phyloP scores from a whole-genome alignment of 2,797 vertebrate species.

The Poecile montanus region DNA sequence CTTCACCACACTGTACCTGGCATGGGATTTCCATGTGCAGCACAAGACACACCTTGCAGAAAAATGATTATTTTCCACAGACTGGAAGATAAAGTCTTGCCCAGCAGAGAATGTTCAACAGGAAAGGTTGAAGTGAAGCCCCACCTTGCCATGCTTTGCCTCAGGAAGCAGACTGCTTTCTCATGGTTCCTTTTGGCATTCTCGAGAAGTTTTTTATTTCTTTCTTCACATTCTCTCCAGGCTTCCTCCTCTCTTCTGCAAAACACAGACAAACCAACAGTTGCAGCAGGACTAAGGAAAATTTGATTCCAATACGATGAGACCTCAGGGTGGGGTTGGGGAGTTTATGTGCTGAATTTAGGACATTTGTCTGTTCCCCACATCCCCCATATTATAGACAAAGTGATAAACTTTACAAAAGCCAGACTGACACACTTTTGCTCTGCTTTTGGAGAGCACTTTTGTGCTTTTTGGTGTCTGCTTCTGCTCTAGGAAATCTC shows the following conservation, averaged over 20 bases:
- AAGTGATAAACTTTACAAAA: neutral
- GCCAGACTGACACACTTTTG: neutral
- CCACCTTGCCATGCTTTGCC: slow-evolving; percentile 85
- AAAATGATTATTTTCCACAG: neutral
- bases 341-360: neutral
- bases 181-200: slow-evolving; percentile 72
- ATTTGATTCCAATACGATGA: neutral
- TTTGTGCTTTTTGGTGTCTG: neutral
- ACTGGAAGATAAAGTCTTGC: neutral
- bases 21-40: neutral
- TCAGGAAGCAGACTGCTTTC: slow-evolving; percentile 82
- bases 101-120: neutral
- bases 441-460: neutral
- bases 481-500: neutral
- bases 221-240: slow-evolving; percentile 63
- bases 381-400: fast-evolving
- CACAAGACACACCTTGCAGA: neutral
- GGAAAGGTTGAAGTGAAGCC: neutral
- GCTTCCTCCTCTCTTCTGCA: slow-evolving; percentile 72
- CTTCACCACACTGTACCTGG: neutral
- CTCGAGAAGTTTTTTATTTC: slow-evolving; percentile 72
- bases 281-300: neutral
- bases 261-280: neutral
- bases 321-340: neutral
- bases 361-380: neutral